Percentiles rank a stretch among this genome's conserved stretches.
These are phyloP conservation scores for Henricia sp. DNA, from an alignment of 53 echinoderm and acorn worm species.

Conservation along the genomic window DNA sequence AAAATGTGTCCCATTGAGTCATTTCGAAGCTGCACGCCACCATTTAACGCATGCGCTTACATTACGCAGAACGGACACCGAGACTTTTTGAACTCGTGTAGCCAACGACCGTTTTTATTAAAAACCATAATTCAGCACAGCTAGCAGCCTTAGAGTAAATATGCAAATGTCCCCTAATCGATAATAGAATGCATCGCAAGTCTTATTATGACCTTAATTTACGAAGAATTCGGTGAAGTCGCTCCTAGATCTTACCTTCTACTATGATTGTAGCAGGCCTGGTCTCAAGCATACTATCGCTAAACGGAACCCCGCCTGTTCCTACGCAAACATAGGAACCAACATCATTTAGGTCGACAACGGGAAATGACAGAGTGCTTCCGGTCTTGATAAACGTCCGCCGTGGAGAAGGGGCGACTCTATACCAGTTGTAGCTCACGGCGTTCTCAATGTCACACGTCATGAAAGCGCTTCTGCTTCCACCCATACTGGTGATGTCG, in stretches of 20 bases:
- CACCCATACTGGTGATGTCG: not conserved
- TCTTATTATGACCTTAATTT: too few relatives aligned
- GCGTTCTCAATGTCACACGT: slow-evolving; percentile 54
- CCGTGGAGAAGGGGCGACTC: slow-evolving; percentile 19
- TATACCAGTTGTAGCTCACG: slow-evolving; percentile 52
- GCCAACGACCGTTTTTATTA: too few relatives aligned
- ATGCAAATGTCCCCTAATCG: too few relatives aligned
- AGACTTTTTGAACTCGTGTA: too few relatives aligned
- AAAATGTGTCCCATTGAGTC: too few relatives aligned
- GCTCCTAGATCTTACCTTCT: slow-evolving; percentile 71
- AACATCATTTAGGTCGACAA: slow-evolving; percentile 36
- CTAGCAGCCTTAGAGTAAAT: too few relatives aligned
- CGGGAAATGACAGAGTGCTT: not conserved
- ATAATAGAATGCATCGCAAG: too few relatives aligned
- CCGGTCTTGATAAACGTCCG: slow-evolving; percentile 30
- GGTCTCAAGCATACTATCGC: slow-evolving; percentile 40
- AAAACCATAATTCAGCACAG: too few relatives aligned
- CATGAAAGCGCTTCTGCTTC: not conserved
- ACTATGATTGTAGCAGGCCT: slow-evolving; percentile 61
- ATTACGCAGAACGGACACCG: too few relatives aligned
- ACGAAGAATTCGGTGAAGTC: too few relatives aligned
- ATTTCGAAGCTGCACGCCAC: too few relatives aligned
- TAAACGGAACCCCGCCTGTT: slow-evolving; percentile 58
- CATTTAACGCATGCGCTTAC: too few relatives aligned
- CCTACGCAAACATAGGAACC: slow-evolving; percentile 79